These are phyloP conservation scores for Mallateleia sp. DNA, from an alignment of 2,888 invertebrate species.

Conservation along the genomic window DNA sequence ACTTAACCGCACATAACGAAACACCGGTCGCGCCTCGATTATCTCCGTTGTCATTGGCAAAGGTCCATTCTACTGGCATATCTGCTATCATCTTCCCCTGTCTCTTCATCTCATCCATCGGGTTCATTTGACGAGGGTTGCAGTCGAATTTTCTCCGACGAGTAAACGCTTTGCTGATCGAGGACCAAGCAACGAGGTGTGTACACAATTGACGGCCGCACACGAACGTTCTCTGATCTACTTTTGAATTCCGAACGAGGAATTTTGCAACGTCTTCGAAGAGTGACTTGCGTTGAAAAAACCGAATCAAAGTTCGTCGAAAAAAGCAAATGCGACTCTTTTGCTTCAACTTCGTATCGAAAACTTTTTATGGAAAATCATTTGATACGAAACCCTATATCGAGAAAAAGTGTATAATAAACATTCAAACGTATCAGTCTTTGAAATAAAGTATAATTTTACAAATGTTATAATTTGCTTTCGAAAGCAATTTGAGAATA, in stretches of 20 bases:
- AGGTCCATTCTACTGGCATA: slow-evolving; percentile 82
- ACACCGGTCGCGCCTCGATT: slow-evolving; percentile 79
- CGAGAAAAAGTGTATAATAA: too few species aligned
- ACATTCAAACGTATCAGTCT: too few species aligned
- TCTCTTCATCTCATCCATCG: slow-evolving; percentile 16
- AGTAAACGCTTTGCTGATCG: slow-evolving; percentile 61
- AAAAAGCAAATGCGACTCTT: not conserved
- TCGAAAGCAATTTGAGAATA: too few species aligned
- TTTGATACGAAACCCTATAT: too few species aligned
- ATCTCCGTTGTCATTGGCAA: slow-evolving; percentile 87
- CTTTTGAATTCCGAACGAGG: slow-evolving; percentile 36
- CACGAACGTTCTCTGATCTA: slow-evolving; percentile 70
- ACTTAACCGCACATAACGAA: slow-evolving; percentile 2
- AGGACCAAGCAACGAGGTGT: slow-evolving; percentile 63
- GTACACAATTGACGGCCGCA: slow-evolving; percentile 62
- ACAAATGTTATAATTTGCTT: too few species aligned
- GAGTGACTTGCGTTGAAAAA: slow-evolving; percentile 21
- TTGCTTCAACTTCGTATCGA: not conserved
- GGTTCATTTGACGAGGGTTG: slow-evolving; percentile 70
- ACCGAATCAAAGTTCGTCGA: not conserved
- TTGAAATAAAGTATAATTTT: too few species aligned
- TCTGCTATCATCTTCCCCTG: slow-evolving; percentile 27
- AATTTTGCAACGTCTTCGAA: slow-evolving; percentile 32
- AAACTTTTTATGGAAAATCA: not conserved
- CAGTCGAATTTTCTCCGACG: slow-evolving; percentile 52